Percentiles rank a stretch among this genome's conserved stretches.
Evolutionary conservation across 2,113 vertebrate species (phyloP).

Genomic region (Malaclemys terrapin): DNA sequence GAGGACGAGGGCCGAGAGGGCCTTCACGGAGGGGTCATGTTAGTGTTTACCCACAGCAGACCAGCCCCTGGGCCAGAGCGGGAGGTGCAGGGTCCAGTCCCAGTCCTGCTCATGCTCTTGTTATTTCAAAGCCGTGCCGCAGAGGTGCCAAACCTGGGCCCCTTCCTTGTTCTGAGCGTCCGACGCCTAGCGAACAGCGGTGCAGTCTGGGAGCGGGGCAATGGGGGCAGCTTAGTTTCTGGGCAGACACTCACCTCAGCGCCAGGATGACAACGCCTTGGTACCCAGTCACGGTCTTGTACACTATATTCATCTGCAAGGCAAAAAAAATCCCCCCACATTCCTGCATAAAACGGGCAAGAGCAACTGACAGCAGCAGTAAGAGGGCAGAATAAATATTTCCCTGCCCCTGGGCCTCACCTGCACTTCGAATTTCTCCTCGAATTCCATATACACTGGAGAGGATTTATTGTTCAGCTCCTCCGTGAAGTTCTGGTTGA

Average conservation of each 20-base stretch:
- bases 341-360: not conserved
- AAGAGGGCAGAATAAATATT: not conserved
- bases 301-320: slow-evolving; percentile 51
- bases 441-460: slow-evolving; percentile 12
- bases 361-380: not conserved
- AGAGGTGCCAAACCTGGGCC: too few relatives aligned
- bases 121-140: too few relatives aligned
- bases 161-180: too few relatives aligned
- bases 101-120: too few relatives aligned
- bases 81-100: too few relatives aligned
- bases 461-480: slow-evolving; percentile 28
- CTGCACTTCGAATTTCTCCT: slow-evolving; percentile 4
- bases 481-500: not conserved
- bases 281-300: not conserved
- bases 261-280: slow-evolving; percentile 26
- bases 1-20: too few relatives aligned
- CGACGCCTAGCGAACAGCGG: too few relatives aligned
- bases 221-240: not conserved
- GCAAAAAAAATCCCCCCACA: not conserved
- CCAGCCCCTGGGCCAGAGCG: too few relatives aligned
- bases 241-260: slow-evolving; percentile 36
- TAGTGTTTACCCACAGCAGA: too few relatives aligned
- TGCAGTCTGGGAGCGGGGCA: too few relatives aligned
- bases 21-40: too few relatives aligned
- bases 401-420: not conserved